Evolutionary conservation across 2,113 vertebrate species (phyloP).

Genomic region (Dicerorhinus sumatrensis): DNA sequence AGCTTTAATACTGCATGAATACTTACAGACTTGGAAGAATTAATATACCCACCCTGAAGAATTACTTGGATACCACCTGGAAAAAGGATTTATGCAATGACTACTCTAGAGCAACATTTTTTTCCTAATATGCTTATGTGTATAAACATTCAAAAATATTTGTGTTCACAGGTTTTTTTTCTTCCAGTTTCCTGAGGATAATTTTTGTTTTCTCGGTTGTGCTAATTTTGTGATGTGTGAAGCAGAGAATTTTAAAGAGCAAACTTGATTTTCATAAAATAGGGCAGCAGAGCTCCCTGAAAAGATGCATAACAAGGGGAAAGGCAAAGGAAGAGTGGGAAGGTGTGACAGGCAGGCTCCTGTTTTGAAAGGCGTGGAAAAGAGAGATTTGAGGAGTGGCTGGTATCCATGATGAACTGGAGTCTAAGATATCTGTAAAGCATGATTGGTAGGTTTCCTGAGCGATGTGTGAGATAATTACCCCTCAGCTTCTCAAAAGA

Average conservation of each 20-base stretch:
- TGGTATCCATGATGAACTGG: background rate
- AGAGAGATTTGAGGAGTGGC: background rate
- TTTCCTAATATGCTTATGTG: background rate
- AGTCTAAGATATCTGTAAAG: fast-evolving
- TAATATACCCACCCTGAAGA: background rate
- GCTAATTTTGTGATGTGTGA: background rate
- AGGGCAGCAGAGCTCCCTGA: background rate
- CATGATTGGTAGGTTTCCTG: background rate
- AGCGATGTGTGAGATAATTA: background rate
- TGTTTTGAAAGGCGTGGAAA: background rate
- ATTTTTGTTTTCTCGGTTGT: background rate
- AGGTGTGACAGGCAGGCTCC: background rate
- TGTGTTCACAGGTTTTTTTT: background rate
- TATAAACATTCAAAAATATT: background rate
- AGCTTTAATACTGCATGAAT: background rate
- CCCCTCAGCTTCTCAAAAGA: background rate
- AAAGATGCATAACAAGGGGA: background rate
- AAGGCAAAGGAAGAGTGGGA: background rate
- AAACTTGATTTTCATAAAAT: slow-evolving; percentile 5
- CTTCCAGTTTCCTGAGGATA: background rate
- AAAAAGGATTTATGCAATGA: background rate
- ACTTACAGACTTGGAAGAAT: background rate
- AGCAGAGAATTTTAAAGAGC: background rate
- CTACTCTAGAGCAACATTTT: background rate
- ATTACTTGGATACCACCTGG: background rate